Conservation (phyloP, 2,888 invertebrate species). For the Brachynemurus nebulosus region DNA sequence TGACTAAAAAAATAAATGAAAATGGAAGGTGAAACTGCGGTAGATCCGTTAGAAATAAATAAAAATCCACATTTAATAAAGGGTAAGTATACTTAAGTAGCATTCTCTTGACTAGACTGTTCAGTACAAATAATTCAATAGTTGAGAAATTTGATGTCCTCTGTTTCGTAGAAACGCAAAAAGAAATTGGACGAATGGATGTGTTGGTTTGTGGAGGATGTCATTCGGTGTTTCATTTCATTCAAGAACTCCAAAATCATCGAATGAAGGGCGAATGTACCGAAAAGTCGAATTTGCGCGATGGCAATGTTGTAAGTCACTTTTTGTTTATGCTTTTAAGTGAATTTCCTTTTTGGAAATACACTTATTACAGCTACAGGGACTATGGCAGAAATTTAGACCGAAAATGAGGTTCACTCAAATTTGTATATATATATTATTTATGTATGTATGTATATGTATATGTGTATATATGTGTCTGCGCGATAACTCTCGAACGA, state of each 20-base stretch:
- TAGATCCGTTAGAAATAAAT: constrained; percentile 44
- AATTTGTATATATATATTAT: too few relatives aligned
- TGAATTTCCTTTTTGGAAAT: too few relatives aligned
- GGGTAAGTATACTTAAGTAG: constrained; percentile 31
- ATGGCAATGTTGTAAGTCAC: constrained; percentile 45
- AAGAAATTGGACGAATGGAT: constrained; percentile 61
- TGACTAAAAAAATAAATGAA: constrained; percentile 2
- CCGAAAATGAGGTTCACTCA: too few relatives aligned
- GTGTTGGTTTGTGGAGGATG: constrained; percentile 75
- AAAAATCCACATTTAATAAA: constrained; percentile 47
- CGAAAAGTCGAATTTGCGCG: constrained; percentile 47
- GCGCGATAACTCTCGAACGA: too few relatives aligned
- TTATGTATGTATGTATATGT: too few relatives aligned
- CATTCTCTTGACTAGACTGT: neutral
- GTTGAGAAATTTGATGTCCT: neutral
- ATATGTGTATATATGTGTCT: too few relatives aligned
- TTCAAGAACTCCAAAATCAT: constrained; percentile 66
- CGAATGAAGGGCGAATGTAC: constrained; percentile 45
- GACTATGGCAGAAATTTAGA: too few relatives aligned
- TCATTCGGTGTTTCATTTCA: constrained; percentile 62
- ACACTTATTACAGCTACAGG: too few relatives aligned
- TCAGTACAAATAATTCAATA: constrained; percentile 3
- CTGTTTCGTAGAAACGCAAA: constrained; percentile 49
- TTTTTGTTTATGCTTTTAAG: too few relatives aligned
- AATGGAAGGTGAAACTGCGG: constrained; percentile 14